Evolutionary conservation across 1,140 invertebrate species (phyloP), one percentile per base, ranked within the genome.

Genomic region (Drosophila kikkawai): DNA sequence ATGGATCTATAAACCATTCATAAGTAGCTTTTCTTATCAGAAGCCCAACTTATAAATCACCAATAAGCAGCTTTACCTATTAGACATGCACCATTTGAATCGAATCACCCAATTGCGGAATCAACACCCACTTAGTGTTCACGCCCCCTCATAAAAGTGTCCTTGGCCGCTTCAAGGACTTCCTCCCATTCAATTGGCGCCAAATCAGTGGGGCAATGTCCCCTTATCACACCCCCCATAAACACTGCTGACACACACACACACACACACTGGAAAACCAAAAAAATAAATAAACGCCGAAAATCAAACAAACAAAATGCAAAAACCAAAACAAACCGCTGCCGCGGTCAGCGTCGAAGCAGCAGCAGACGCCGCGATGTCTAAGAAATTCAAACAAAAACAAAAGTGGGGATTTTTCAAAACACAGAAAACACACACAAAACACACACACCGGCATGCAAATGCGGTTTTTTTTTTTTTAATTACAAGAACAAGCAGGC

Each of bases 311-410:
- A 80, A 55, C 13, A 55, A 55, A 55, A 71, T 32, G 66, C 66
- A 70, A 77, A 65, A 86, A 79, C 41, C 70, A 78, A 85, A 85
- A 85, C 82, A 82, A 86, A 65, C 66, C 53, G 48, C 66, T 39
- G 55, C 13, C 39, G 39, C 44, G 48, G 75, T 17, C 39, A 37
- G 58, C 81, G 64, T 34, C 64, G 67, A 56, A 47, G 51, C 36
- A 48, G 75, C 74, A 51, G 81, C 65, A 53, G 82, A 42, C 65
- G 77, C 48, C 64, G 59, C 59, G 73, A 39, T 32, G 81, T 76
- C 81, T 80, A 76, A 69, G 65, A 42, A 53, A 67, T 34, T 44
- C 66, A 84, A 80, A 84, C 68, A 67, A 70, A 64, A 80, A 77
- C 76, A 84, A 76, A 83, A 75, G 56, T 32, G 37, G 45, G 44